A percentile compares a stretch with the other conserved stretches of the same genome.
Conservation (phyloP, 2,797 vertebrate genomes). For the Rallus crepitans region DNA sequence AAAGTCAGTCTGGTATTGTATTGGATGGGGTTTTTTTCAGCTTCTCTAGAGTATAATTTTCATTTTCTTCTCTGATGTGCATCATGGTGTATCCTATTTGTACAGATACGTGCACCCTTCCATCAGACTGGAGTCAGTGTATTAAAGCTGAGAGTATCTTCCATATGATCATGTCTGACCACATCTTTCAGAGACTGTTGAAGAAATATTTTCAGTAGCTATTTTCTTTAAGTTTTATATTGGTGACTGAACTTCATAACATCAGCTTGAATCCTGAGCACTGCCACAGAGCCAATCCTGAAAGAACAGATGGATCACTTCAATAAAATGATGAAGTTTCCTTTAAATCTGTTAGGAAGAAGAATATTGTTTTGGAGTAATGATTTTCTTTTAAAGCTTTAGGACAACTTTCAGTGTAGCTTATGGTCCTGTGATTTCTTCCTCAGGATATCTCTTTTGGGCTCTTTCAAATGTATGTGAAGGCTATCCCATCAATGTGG, state of each 20-base stretch:
- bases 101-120: not conserved
- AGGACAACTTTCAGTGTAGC: not conserved
- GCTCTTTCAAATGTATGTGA: not conserved
- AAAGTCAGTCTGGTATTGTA: not conserved
- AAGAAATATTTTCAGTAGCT: not conserved
- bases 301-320: slow-evolving; percentile 44
- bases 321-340: slow-evolving; percentile 58
- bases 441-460: not conserved
- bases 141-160: not conserved
- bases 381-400: not conserved
- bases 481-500: slow-evolving; percentile 1
- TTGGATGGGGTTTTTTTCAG: not conserved
- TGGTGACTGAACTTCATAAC: not conserved
- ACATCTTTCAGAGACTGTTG: not conserved
- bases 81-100: not conserved
- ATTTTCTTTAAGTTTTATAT: not conserved
- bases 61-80: not conserved
- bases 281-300: not conserved
- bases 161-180: not conserved
- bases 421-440: not conserved
- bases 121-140: not conserved
- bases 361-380: not conserved
- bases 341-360: slow-evolving; percentile 46
- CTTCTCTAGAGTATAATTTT: not conserved
- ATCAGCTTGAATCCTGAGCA: not conserved